phyloP scores from a whole-genome alignment of 2,888 invertebrate genomes.

The Diarsia dahlii region DNA sequence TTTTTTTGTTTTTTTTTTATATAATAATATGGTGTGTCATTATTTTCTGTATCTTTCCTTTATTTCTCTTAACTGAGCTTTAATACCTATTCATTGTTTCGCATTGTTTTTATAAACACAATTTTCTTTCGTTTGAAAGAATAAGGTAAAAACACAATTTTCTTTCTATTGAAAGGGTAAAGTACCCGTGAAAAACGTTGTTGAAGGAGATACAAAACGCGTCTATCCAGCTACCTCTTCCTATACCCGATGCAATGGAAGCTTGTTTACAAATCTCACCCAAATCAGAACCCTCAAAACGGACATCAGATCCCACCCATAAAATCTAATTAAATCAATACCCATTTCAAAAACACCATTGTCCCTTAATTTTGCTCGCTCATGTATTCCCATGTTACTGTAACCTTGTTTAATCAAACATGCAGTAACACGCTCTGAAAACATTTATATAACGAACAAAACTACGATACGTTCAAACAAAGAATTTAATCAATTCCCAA shows the following conservation, averaged over 20 bases:
- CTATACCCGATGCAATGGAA: neutral
- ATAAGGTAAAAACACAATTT: neutral
- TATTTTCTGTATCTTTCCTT: too few species aligned
- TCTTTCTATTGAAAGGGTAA: too few species aligned
- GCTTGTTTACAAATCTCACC: slow-evolving; percentile 8
- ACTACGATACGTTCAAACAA: slow-evolving; percentile 55
- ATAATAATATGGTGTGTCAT: too few species aligned
- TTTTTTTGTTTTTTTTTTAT: too few species aligned
- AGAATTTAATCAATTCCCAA: slow-evolving; percentile 60
- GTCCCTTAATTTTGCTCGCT: slow-evolving; percentile 28
- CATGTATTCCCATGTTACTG: slow-evolving; percentile 36
- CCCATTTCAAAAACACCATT: slow-evolving; percentile 13
- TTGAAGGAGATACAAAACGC: too few species aligned
- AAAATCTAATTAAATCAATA: slow-evolving; percentile 43
- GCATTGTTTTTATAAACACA: too few species aligned
- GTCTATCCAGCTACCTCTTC: too few species aligned
- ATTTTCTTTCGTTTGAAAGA: neutral
- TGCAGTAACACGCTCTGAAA: slow-evolving; percentile 54
- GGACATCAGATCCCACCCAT: neutral
- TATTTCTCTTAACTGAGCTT: neutral
- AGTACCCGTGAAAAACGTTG: too few species aligned
- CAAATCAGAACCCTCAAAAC: neutral
- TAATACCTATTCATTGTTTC: neutral
- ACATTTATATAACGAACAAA: slow-evolving; percentile 58
- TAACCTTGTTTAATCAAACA: slow-evolving; percentile 59